Base-by-base conservation (phyloP, 2,797 vertebrate genomes). In the Pseudochirops corinnae region DNA sequence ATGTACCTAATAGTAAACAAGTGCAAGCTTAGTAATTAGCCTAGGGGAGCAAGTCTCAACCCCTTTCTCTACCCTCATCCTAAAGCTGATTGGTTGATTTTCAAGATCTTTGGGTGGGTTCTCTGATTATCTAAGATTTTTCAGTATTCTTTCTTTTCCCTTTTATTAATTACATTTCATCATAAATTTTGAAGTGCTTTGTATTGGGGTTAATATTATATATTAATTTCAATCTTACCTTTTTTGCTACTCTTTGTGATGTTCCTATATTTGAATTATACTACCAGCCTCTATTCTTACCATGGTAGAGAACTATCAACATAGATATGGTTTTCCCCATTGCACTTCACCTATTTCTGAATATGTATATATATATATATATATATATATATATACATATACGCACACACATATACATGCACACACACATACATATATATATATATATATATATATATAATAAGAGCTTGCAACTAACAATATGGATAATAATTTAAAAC, bases 151-250 rank as follows among this genome's bases (percentile, higher is more conserved):
- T 58, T 28, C 57, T 58, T 58, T 57, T 26, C 58, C 55, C 60
- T 82, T 24, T 74, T 57, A 57, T 52, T 94, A n/a, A 62, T 92
- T 46, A 94, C 53, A 67, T 53, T 13, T 5, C 93, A 74, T 18
- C 94, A 82, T 90, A 93, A 96, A 18, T 39, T 57, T 93, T 87
- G 55, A 82, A 33, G 1, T 96, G n/a, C 94, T 93, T 94, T 94
- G 50, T 67, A 33, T 87, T 67, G 58, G 62, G 33, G 55, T 92
- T 95, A 91, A 91, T 50, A 58, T 39, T 7, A 3, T 52, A 26
- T 24, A 91, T 92, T 13, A 93, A 62, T 96, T 96, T 90, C 31
- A 5, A 52, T 82, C 0, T 93, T 82, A 12, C 29, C 55, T 90
- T 92, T 31, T 91, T 96, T 90, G 28, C 39, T 13, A 10, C 50